A percentile compares a stretch with the other conserved stretches of the same genome.
Conservation (phyloP, 2,113 vertebrate species). For the Coptodon rendalli region DNA sequence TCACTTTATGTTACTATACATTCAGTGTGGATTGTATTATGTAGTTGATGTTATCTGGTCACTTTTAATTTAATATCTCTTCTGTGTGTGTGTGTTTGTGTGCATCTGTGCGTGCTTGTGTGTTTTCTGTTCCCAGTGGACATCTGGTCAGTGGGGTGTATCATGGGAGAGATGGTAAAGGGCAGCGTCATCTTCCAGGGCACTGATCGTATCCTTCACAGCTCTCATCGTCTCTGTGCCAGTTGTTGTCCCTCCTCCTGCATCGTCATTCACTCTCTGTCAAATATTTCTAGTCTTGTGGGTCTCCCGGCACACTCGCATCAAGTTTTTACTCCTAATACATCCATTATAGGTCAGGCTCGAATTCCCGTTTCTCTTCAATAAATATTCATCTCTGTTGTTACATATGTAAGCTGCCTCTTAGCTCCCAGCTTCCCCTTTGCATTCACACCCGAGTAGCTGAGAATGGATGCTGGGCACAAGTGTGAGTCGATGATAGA, state of each 20-base stretch:
- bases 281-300: background rate
- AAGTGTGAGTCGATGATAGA: background rate
- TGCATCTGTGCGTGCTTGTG: slow-evolving; percentile 12
- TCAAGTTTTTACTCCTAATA: background rate
- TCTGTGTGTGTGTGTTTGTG: slow-evolving; percentile 7
- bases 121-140: slow-evolving; percentile 89
- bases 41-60: background rate
- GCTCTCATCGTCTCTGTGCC: slow-evolving; percentile 41
- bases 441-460: background rate
- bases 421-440: background rate
- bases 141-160: slow-evolving; percentile 99
- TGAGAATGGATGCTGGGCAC: background rate
- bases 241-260: background rate
- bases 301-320: background rate
- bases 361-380: background rate
- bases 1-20: background rate
- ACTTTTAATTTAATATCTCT: background rate
- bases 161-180: slow-evolving; percentile 99
- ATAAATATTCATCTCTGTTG: background rate
- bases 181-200: slow-evolving; percentile 98
- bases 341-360: background rate
- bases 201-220: slow-evolving; percentile 97
- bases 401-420: background rate
- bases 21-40: background rate
- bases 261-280: background rate